phyloP scores from a whole-genome alignment of 2,797 vertebrate species.

The Ara ararauna region DNA sequence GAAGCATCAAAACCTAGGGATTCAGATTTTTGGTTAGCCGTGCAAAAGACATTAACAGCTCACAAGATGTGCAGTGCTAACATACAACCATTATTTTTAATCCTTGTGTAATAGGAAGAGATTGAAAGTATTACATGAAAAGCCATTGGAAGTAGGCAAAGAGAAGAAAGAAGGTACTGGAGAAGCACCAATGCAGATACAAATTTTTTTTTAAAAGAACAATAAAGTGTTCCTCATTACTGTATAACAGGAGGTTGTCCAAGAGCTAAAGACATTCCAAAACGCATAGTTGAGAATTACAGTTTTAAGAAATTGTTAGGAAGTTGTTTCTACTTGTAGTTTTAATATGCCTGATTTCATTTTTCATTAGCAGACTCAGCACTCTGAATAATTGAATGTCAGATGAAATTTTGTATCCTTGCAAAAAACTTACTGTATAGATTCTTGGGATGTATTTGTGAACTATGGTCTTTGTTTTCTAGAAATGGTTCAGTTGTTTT shows the following conservation, averaged over 20 bases:
- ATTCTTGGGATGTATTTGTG: background rate
- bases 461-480: background rate
- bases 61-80: background rate
- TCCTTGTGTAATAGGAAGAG: background rate
- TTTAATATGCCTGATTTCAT: conserved; percentile 27
- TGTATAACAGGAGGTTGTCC: background rate
- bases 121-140: background rate
- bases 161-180: background rate
- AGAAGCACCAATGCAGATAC: background rate
- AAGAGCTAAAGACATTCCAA: background rate
- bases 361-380: conserved; percentile 48
- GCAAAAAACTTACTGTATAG: background rate
- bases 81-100: background rate
- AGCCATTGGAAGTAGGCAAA: background rate
- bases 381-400: conserved; percentile 42
- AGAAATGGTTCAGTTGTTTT: background rate
- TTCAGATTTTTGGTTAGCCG: background rate
- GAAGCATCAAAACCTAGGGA: background rate
- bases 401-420: background rate
- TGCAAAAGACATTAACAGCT: background rate
- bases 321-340: background rate
- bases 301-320: conserved; percentile 3
- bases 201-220: background rate
- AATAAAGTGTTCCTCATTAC: background rate
- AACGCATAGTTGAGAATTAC: background rate